phyloP scores from a whole-genome alignment of 1,140 invertebrate species.

The Linepithema humile region DNA sequence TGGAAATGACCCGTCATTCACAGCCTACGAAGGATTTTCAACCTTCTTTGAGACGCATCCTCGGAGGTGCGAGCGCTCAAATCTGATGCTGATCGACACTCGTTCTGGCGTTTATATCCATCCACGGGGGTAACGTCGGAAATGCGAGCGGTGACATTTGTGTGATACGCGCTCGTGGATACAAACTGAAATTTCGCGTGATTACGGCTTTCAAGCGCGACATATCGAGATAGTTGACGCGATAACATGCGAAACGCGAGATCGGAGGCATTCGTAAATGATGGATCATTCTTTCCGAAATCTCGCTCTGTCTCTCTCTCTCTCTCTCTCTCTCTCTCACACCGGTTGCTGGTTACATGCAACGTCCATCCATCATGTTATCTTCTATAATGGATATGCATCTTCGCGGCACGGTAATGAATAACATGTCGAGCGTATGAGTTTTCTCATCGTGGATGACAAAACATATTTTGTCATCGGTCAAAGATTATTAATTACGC shows the following conservation, averaged over 20 bases:
- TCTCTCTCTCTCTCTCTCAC: background rate
- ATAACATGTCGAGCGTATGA: slow-evolving; percentile 48
- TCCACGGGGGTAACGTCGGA: slow-evolving; percentile 4
- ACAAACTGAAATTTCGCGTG: slow-evolving; percentile 1
- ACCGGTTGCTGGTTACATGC: background rate
- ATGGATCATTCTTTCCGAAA: slow-evolving; percentile 59
- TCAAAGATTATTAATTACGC: slow-evolving; percentile 51
- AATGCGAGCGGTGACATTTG: slow-evolving; percentile 35
- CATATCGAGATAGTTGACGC: slow-evolving; percentile 43
- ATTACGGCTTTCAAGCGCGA: slow-evolving; percentile 43
- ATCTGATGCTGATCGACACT: slow-evolving; percentile 19
- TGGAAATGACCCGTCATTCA: slow-evolving; percentile 75
- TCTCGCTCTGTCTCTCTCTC: background rate
- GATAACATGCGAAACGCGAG: slow-evolving; percentile 33
- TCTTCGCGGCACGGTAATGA: slow-evolving; percentile 57
- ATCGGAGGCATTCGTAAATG: slow-evolving; percentile 43
- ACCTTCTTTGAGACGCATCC: background rate
- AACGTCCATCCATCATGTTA: slow-evolving; percentile 63
- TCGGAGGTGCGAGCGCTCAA: slow-evolving; percentile 8
- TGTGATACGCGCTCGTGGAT: background rate
- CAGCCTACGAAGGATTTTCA: slow-evolving; percentile 58
- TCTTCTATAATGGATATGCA: slow-evolving; percentile 48
- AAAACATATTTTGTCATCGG: slow-evolving; percentile 53
- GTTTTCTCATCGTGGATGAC: slow-evolving; percentile 44
- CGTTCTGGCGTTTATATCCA: slow-evolving; percentile 5